Conservation (phyloP, 2,797 vertebrate species). For the Dendrocincla fuliginosa region DNA sequence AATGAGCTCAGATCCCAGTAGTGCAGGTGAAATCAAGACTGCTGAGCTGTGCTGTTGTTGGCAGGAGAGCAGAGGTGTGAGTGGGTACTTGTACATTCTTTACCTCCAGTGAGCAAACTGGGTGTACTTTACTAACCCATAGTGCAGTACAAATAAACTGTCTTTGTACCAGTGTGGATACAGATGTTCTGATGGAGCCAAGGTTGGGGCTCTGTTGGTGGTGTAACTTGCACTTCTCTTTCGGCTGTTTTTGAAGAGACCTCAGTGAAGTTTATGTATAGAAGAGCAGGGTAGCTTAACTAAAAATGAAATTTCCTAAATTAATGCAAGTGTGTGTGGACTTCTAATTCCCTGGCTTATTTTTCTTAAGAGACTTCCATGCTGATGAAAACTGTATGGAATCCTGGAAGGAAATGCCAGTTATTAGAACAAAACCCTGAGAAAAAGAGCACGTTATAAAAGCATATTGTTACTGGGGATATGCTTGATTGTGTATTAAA, state of each 20-base stretch:
- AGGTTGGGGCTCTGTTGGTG: background rate
- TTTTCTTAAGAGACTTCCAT: background rate
- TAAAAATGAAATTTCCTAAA: background rate
- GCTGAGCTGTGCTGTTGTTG: background rate
- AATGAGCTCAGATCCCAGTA: background rate
- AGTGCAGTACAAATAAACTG: background rate
- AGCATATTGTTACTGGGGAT: background rate
- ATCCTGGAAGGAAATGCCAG: background rate
- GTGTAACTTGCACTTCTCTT: background rate
- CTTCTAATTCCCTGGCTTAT: background rate
- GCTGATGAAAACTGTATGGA: background rate
- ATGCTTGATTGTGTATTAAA: background rate
- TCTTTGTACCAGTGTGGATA: background rate
- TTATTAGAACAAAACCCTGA: background rate
- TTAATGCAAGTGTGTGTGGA: background rate
- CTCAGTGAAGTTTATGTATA: background rate
- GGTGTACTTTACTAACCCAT: fast-evolving
- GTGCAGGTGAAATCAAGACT: background rate
- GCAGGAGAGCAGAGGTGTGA: background rate
- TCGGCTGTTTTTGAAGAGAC: background rate
- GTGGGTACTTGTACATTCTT: background rate
- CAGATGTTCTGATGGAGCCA: background rate
- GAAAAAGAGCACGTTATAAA: background rate
- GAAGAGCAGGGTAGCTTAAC: background rate
- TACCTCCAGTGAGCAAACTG: background rate